Evolutionary conservation across 2,113 vertebrate genomes (phyloP), one percentile per base, ranked within the genome.

Genomic region (Rhadina sibilatrix): DNA sequence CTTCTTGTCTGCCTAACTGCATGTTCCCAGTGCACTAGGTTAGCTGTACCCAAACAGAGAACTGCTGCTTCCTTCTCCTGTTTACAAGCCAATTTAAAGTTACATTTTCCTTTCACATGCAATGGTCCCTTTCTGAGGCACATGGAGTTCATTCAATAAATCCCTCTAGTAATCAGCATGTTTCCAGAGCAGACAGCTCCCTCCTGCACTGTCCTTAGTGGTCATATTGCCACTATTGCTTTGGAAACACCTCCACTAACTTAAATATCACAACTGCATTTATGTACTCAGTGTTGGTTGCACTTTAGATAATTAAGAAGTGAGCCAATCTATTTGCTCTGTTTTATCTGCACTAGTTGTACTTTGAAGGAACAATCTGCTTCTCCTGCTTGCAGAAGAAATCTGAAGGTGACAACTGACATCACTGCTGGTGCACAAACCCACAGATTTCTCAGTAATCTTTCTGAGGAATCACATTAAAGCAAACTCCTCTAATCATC

Each of bases 401-500:
- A 90, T 68, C 60, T 47, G 47, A 83, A 71, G 20, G 15, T 9
- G 37, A 50, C 71, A 90, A 46, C 21, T 9, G 3, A 12, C 64
- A 52, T 13, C 47, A 12, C 21, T 54, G 59, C 70, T 54, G 64
- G 17, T 31, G 42, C 65, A 40, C 60, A 92, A 92, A 92, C 38
- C 89, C 94, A 60, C 93, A 93, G 72, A 91, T 53, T 89, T 94
- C 89, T 96, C 87, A 49, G 94, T 71, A 84, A 94, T 83, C 87
- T 50, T 70, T 87, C 83, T 40, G 83, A 87, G 53, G 56, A 83
- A 94, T 64, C 61, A 0, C 31, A 2, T 33, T 44, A 46, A 78
- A 84, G n/a, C 50, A 35, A 68, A 14, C 23, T 22, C 46, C 27
- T 74, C 37, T 19, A 33, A 87, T 61, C 71, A 72, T 33, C 35